phyloP scores from a whole-genome alignment of 1,140 invertebrate species.

The Saccostrea cuccullata region DNA sequence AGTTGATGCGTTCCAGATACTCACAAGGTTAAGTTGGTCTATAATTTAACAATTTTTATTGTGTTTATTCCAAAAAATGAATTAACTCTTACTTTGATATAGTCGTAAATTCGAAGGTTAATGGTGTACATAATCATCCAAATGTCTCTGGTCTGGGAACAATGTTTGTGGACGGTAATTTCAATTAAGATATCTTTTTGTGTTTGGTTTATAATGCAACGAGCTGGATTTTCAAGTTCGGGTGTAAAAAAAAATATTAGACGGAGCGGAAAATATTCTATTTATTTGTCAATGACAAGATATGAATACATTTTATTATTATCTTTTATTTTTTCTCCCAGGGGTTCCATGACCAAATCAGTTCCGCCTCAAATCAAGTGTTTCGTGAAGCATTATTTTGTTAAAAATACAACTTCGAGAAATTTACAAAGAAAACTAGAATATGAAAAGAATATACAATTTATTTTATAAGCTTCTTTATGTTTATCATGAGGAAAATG shows the following conservation, averaged over 20 bases:
- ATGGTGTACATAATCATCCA: slow-evolving; percentile 19
- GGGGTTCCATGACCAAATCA: background rate
- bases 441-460: background rate
- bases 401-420: background rate
- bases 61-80: slow-evolving; percentile 4
- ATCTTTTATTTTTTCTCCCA: slow-evolving; percentile 7
- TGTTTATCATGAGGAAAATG: background rate
- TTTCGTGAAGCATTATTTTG: background rate
- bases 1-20: slow-evolving; percentile 1
- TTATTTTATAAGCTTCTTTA: background rate
- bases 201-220: background rate
- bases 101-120: background rate
- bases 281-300: slow-evolving; percentile 25
- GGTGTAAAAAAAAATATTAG: background rate
- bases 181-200: slow-evolving; percentile 5
- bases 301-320: slow-evolving; percentile 35
- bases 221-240: background rate
- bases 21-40: slow-evolving; percentile 9
- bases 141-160: background rate
- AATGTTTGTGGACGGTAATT: slow-evolving; percentile 20
- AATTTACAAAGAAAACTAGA: background rate
- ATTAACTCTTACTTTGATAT: slow-evolving; percentile 30
- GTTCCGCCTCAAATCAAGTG: background rate
- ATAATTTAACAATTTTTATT: slow-evolving; percentile 23
- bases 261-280: slow-evolving; percentile 7